A percentile compares a stretch with the other conserved stretches of the same genome.
phyloP scores from a whole-genome alignment of 2,113 vertebrate genomes.

The Mobula hypostoma region DNA sequence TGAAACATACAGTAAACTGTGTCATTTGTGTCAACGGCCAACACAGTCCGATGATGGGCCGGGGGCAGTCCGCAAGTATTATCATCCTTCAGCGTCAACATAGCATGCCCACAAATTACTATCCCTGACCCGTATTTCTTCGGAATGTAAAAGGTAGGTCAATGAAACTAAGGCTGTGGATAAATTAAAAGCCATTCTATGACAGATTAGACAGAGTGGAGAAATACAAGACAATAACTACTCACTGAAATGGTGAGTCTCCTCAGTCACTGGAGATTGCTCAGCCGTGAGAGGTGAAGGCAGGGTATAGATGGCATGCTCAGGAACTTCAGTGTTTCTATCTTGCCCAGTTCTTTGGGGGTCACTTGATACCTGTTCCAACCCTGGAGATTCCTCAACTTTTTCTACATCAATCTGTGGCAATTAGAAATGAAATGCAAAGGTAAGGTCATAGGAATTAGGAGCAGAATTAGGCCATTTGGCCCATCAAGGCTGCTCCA shows the following conservation, averaged over 20 bases:
- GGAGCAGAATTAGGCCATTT: too few relatives aligned
- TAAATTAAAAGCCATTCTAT: not conserved
- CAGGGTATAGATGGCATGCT: slow-evolving; percentile 31
- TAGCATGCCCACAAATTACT: too few relatives aligned
- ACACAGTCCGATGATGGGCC: too few relatives aligned
- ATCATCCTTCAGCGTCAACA: too few relatives aligned
- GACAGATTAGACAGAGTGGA: not conserved
- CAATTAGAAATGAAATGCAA: not conserved
- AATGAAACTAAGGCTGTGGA: not conserved
- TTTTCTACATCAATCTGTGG: slow-evolving; percentile 13
- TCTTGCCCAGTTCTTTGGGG: slow-evolving; percentile 1
- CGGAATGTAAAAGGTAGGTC: not conserved
- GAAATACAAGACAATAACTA: not conserved
- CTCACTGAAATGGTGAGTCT: slow-evolving; percentile 6
- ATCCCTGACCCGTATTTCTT: too few relatives aligned
- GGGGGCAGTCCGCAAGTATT: too few relatives aligned
- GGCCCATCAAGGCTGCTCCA: too few relatives aligned
- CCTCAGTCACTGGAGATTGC: not conserved
- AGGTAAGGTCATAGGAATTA: too few relatives aligned
- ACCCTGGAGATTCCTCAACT: not conserved
- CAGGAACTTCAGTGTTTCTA: slow-evolving; percentile 1
- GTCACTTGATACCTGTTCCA: not conserved
- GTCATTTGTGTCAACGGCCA: too few relatives aligned
- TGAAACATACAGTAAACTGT: too few relatives aligned
- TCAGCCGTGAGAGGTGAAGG: not conserved